Base-by-base conservation (phyloP, 1,140 invertebrate genomes). In the Polypedilum pembai region DNA sequence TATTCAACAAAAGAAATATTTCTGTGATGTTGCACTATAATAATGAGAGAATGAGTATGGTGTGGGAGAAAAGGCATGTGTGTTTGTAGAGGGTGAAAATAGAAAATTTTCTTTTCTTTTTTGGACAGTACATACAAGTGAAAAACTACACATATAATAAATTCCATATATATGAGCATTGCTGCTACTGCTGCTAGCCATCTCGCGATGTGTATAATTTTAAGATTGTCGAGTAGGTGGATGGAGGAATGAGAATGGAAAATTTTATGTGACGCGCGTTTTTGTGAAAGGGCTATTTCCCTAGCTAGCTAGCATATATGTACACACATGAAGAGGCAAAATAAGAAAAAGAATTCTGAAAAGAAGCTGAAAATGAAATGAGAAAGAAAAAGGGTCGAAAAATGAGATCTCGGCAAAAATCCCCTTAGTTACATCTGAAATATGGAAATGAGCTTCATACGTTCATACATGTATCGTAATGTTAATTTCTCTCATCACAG, bases 131-230 rank as follows among this genome's bases (percentile, higher is more conserved):
- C 18, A 69, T 18, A 21, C 8, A 69, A 69, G 65, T 18, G 20
- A 18, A 69, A 69, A 69, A 69, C 65, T 69, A 69, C 65, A 69
- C 65, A 69, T 69, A 69, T 69, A 69, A 69, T 69, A 69, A 69
- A 69, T 69, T 69, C 17, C 65, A 69, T 69, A 18, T 69, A 69
- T 69, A 12, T 56, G 65, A 69, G 65, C 24, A 33, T 5, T 33
- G 24, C 24, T 69, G 65, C 65, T 21, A 20, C 65, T 69, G 65
- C 65, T 21, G 18, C 65, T 69, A 69, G 65, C 65, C 65, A 69
- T 69, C 17, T 69, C 65, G 65, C 65, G 65, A 69, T 69, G 17
- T 69, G 17, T 69, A 69, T 69, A 69, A 69, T 21, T 69, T 69
- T 69, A 69, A 69, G 65, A 69, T 20, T 69, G 17, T 69, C 12